Percentiles rank a stretch among this genome's conserved stretches.
phyloP scores from a whole-genome alignment of 1,140 invertebrate species.

The Trichonephila inaurata region DNA sequence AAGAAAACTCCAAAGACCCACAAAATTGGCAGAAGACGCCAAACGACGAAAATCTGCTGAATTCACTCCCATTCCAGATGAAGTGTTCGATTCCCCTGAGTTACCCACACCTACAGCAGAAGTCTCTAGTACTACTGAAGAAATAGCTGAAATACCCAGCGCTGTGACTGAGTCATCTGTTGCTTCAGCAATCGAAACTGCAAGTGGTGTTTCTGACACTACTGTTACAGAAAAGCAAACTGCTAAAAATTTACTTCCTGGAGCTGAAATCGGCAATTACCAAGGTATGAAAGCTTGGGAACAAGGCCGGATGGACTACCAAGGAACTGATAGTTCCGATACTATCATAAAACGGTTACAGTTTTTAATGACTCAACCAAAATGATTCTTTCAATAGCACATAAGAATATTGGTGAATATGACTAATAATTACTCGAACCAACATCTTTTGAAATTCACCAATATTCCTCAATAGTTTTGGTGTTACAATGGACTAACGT shows the following conservation, averaged over 20 bases:
- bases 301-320: conserved; percentile 82
- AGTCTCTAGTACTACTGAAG: neutral
- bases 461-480: no score
- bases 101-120: neutral
- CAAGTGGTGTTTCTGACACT: neutral
- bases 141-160: neutral
- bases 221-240: neutral
- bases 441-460: no score
- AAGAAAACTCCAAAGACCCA: neutral
- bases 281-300: conserved; percentile 81
- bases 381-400: neutral
- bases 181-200: neutral
- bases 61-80: neutral
- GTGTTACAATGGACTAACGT: no score
- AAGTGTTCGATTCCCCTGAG: neutral
- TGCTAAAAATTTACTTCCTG: conserved; percentile 33
- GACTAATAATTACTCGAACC: no score
- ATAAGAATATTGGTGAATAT: no score
- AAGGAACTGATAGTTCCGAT: conserved; percentile 82
- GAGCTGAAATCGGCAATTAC: conserved; percentile 64
- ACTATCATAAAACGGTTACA: conserved; percentile 80
- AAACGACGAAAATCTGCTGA: conserved; percentile 50
- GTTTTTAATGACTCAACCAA: conserved; percentile 69
- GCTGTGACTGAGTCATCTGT: neutral
- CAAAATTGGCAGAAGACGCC: neutral